These are phyloP conservation scores for Stenchaetothrips biformis DNA, from an alignment of 2,888 invertebrate species.

Conservation along the genomic window DNA sequence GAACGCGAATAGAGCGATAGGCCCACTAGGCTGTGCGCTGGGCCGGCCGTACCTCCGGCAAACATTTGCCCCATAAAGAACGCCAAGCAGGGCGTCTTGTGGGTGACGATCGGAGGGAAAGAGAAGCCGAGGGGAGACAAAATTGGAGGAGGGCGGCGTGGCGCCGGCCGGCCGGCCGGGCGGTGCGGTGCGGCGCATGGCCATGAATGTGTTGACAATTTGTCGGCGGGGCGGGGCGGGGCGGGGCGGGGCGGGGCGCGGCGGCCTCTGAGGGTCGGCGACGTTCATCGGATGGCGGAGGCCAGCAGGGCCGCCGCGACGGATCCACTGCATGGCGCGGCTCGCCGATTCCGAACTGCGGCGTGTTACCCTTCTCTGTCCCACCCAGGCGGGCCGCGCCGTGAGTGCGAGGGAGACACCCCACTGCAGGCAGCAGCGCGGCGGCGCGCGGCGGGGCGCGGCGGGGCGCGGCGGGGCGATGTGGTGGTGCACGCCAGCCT, in stretches of 20 bases:
- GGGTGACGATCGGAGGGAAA: neutral
- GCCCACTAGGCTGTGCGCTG: too few relatives aligned
- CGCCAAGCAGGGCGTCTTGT: neutral
- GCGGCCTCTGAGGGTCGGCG: neutral
- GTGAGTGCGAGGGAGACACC: too few relatives aligned
- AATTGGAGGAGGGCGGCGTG: neutral
- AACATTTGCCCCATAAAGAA: constrained; percentile 23
- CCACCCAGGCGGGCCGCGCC: too few relatives aligned
- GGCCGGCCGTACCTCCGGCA: neutral
- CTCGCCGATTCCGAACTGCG: neutral
- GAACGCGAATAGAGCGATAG: too few relatives aligned
- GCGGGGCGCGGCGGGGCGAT: neutral
- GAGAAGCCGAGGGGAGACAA: neutral
- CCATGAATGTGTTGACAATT: constrained; percentile 20
- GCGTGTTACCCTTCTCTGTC: too few relatives aligned
- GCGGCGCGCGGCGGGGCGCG: neutral
- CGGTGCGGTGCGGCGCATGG: neutral
- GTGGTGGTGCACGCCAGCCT: neutral
- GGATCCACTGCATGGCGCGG: neutral
- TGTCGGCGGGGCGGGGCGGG: constrained; percentile 4
- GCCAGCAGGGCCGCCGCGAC: neutral
- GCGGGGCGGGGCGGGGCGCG: constrained; percentile 1
- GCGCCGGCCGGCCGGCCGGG: too few relatives aligned
- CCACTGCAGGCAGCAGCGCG: neutral
- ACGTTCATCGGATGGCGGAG: neutral